Evolutionary conservation across 2,113 vertebrate species (phyloP), one percentile per base, ranked within the genome.

Genomic region (Oreotrochilus melanogaster): DNA sequence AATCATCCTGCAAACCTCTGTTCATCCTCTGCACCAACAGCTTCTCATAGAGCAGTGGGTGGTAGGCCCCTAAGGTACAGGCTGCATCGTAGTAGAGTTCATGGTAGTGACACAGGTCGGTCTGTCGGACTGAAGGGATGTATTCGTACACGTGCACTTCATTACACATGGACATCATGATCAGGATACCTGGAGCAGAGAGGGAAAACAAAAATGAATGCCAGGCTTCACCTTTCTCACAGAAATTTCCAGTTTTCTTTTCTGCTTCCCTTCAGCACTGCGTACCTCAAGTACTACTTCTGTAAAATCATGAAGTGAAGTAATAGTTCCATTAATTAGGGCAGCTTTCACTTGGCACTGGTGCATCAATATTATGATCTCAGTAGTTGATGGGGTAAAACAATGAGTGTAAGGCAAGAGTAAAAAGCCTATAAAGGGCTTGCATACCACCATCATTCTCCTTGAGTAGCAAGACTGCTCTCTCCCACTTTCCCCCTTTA

Each of bases 31-130:
- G 99, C 86, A 99, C 97, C 93, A 99, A 97, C 37, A 98, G 98
- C 98, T 99, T 99, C 97, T 99, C 99, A 0, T 98, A 99, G 25
- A 99, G 98, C 91, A 99, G 98, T 0, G 99, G 99, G 70, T 99
- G 99, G 96, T 99, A 99, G 11, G 99, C 99, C 9, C 99, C 99
- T 50, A 99, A 97, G 7, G 99, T 99, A 95, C 99, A 99, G 33
- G 99, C 99, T 2, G 98, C 98, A 2, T 99, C 99, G 0, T 99
- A 99, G 95, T 99, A 99, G 28, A 98, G 98, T 97, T 99, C 99
- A 1, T 99, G 99, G 97, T 99, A 99, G 97, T 99, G 99, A 95
- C 99, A 99, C 2, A 99, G 98, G 92, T 99, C 99, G 0, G 99
- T 99, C 97, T 99, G 99, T 58, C 99, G 98, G 88, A 98, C 93